Conservation (phyloP, 1,140 invertebrate genomes). For the Cydia pomonella region DNA sequence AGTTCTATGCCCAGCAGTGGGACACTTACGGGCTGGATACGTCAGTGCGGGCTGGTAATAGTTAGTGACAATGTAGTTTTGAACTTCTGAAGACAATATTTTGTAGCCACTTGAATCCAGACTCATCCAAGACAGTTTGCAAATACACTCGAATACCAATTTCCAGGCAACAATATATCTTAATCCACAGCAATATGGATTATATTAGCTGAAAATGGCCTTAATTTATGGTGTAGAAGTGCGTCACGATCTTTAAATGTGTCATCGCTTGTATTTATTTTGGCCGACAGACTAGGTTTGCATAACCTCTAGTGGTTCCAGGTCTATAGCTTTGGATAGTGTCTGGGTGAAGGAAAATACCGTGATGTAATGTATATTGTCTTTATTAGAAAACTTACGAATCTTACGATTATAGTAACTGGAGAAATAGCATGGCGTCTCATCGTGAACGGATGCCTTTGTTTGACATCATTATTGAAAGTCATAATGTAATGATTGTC, state of each 20-base stretch:
- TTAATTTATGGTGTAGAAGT: slow-evolving; percentile 11
- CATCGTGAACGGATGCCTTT: no score
- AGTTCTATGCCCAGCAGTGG: no score
- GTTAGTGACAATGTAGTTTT: neutral
- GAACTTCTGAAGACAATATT: neutral
- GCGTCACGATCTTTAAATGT: slow-evolving; percentile 25
- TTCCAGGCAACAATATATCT: neutral
- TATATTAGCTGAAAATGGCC: neutral
- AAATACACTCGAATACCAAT: neutral
- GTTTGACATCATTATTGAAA: no score
- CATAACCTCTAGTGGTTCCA: neutral
- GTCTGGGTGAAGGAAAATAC: slow-evolving; percentile 1
- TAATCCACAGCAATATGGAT: neutral
- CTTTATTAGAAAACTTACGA: neutral
- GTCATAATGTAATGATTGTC: no score
- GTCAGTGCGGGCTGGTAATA: no score
- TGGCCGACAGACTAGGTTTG: neutral
- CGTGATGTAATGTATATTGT: neutral
- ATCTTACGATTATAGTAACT: no score
- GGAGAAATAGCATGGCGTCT: no score
- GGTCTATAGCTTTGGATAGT: neutral
- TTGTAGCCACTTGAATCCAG: neutral
- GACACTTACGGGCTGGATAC: no score
- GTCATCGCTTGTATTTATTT: slow-evolving; percentile 23
- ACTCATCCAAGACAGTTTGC: slow-evolving; percentile 2